Evolutionary conservation across 2,888 invertebrate species (phyloP).

Genomic region (Stegophylla sp.): DNA sequence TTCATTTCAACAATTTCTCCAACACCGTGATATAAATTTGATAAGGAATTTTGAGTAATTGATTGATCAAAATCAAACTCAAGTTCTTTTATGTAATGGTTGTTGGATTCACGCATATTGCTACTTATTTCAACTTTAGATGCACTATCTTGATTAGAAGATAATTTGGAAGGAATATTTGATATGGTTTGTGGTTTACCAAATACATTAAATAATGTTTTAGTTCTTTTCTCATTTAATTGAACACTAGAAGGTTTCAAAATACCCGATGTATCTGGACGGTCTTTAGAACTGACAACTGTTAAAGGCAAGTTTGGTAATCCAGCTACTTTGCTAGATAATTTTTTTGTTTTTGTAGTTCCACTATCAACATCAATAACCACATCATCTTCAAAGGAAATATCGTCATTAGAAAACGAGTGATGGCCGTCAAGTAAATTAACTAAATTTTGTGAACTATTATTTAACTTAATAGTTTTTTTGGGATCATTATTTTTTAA

Average conservation of each 20-base stretch:
- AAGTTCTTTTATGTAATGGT: slow-evolving; percentile 39
- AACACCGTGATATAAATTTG: slow-evolving; percentile 48
- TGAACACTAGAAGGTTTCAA: not conserved
- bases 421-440: not conserved
- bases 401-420: slow-evolving; percentile 9
- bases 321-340: not conserved
- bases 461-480: not conserved
- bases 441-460: slow-evolving; percentile 8
- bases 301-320: not conserved
- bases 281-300: not conserved
- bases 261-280: not conserved
- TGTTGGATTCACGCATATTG: not conserved
- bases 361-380: slow-evolving; percentile 1
- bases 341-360: not conserved
- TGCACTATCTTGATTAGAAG: not conserved
- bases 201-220: not conserved
- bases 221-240: not conserved
- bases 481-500: not conserved
- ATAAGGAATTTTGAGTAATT: slow-evolving; percentile 35
- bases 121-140: not conserved
- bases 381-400: slow-evolving; percentile 25
- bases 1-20: slow-evolving; percentile 54
- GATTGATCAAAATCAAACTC: slow-evolving; percentile 50
- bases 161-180: not conserved
- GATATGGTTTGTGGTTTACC: not conserved